phyloP scores from a whole-genome alignment of 2,113 vertebrate species.

The Paracanthobrama guichenoti region DNA sequence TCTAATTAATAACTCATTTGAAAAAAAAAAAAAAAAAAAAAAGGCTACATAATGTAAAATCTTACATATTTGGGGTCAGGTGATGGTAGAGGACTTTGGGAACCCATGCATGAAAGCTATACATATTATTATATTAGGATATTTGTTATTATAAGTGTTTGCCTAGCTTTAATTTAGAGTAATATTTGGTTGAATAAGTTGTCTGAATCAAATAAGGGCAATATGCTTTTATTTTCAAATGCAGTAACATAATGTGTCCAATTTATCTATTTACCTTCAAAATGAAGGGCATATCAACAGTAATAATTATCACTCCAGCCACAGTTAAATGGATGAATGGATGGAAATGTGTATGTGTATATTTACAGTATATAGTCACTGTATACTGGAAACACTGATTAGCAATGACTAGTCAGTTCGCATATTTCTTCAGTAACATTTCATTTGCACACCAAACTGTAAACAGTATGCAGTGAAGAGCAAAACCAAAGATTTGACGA shows the following conservation, averaged over 20 bases:
- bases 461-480: slow-evolving; percentile 25
- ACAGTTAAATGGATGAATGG: neutral
- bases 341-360: neutral
- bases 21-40: neutral
- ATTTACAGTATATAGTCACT: neutral
- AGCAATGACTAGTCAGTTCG: neutral
- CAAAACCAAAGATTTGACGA: neutral
- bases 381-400: neutral
- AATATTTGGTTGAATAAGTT: neutral
- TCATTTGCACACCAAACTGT: neutral
- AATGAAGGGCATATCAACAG: neutral
- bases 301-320: neutral
- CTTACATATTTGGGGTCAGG: too few species aligned
- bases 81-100: neutral
- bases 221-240: slow-evolving; percentile 7
- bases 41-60: neutral
- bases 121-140: neutral
- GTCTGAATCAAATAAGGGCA: neutral
- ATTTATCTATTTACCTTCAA: neutral
- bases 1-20: neutral
- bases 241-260: neutral
- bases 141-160: neutral
- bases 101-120: neutral
- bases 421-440: neutral
- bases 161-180: neutral